Conservation (phyloP, 2,113 vertebrate genomes). For the Microcebus griseorufus region DNA sequence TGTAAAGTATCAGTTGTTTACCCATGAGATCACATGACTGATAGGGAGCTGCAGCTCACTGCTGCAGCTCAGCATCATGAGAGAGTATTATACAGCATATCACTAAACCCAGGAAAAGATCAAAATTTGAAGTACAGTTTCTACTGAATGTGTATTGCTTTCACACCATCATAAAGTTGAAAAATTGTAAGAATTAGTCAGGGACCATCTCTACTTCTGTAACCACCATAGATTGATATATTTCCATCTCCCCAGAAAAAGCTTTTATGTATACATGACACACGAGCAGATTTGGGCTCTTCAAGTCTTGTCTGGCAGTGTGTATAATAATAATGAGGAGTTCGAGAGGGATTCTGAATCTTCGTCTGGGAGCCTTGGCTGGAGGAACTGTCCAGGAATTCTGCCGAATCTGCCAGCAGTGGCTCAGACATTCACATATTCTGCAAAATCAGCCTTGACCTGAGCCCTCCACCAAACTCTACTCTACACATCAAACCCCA, state of each 20-base stretch:
- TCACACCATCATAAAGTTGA: background rate
- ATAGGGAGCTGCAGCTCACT: background rate
- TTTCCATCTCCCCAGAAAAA: background rate
- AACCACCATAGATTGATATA: background rate
- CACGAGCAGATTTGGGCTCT: background rate
- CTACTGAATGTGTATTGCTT: background rate
- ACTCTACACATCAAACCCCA: background rate
- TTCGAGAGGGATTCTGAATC: background rate
- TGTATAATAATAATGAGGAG: background rate
- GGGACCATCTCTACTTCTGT: background rate
- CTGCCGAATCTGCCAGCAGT: background rate
- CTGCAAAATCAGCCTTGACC: background rate
- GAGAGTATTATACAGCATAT: too few species aligned
- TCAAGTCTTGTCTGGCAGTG: background rate
- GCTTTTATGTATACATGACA: background rate
- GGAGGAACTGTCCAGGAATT: background rate
- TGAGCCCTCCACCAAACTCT: background rate
- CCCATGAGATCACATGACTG: background rate
- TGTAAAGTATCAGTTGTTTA: background rate
- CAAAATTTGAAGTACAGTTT: background rate
- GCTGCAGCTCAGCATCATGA: too few species aligned
- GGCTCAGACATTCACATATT: background rate
- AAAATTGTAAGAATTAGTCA: background rate
- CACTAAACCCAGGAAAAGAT: background rate
- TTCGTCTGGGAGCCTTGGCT: background rate